A percentile compares a stretch with the other conserved stretches of the same genome.
These are phyloP conservation scores for Idaea biselata DNA, from an alignment of 2,888 invertebrate genomes.

Conservation along the genomic window DNA sequence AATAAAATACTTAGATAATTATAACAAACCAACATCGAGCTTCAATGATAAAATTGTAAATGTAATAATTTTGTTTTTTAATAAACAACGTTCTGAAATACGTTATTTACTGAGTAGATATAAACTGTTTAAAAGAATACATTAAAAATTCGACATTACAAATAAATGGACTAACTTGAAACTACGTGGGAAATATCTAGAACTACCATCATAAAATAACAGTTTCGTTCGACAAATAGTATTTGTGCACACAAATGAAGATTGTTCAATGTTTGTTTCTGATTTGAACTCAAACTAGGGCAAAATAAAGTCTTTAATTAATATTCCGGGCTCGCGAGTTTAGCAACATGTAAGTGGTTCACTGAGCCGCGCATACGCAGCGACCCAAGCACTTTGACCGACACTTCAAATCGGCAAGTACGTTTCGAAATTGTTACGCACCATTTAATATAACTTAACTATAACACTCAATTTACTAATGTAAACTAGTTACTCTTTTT, in stretches of 20 bases:
- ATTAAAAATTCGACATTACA: background rate
- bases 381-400: conserved; percentile 35
- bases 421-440: conserved; percentile 39
- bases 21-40: background rate
- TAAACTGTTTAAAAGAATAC: background rate
- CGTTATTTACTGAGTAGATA: too few relatives aligned
- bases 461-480: conserved; percentile 12
- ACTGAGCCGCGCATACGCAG: conserved; percentile 28
- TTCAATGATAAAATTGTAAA: background rate
- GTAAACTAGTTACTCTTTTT: background rate
- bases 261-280: background rate
- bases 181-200: background rate
- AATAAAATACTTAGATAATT: background rate
- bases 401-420: conserved; percentile 38
- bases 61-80: too few relatives aligned
- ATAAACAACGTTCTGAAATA: too few relatives aligned
- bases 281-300: conserved; percentile 45
- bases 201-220: background rate
- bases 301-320: conserved; percentile 55
- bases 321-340: conserved; percentile 58
- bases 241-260: background rate
- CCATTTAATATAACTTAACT: conserved; percentile 19
- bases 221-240: background rate
- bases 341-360: conserved; percentile 47
- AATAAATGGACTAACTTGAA: background rate